Percentiles rank a stretch among this genome's conserved stretches.
phyloP scores from a whole-genome alignment of 2,888 invertebrate genomes.

The Exocentrus adspersus region DNA sequence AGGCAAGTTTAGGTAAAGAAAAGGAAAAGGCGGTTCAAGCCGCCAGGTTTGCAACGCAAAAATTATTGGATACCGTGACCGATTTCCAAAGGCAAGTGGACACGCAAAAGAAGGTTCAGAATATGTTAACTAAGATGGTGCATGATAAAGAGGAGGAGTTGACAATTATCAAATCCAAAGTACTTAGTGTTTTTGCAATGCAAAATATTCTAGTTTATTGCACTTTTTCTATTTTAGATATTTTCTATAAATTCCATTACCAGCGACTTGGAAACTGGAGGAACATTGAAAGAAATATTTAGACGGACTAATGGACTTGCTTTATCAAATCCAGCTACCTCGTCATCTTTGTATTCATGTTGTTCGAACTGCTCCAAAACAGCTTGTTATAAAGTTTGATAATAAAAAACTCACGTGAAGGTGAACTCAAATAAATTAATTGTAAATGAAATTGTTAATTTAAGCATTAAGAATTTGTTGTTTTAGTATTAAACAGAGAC shows the following conservation, averaged over 20 bases:
- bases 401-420: neutral
- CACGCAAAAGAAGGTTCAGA: constrained; percentile 54
- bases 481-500: no score
- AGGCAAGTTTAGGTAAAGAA: constrained; percentile 45
- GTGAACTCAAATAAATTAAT: no score
- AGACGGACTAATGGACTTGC: constrained; percentile 21
- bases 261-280: constrained; percentile 22
- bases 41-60: constrained; percentile 57
- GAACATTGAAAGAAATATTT: constrained; percentile 40
- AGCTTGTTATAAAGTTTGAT: neutral
- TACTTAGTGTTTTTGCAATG: no score
- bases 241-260: constrained; percentile 41
- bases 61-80: constrained; percentile 55
- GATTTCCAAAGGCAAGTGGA: constrained; percentile 57
- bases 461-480: no score
- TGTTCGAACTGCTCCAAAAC: constrained; percentile 38
- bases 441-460: no score
- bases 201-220: no score
- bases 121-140: constrained; percentile 54
- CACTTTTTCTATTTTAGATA: constrained; percentile 32
- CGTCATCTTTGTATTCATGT: constrained; percentile 39
- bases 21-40: constrained; percentile 56
- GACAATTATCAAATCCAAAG: constrained; percentile 43
- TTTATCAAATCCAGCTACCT: constrained; percentile 34
- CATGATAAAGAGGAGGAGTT: constrained; percentile 55